Evolutionary conservation across 2,888 invertebrate genomes (phyloP), one percentile per base, ranked within the genome.

Genomic region (Chrysodeixis includens): DNA sequence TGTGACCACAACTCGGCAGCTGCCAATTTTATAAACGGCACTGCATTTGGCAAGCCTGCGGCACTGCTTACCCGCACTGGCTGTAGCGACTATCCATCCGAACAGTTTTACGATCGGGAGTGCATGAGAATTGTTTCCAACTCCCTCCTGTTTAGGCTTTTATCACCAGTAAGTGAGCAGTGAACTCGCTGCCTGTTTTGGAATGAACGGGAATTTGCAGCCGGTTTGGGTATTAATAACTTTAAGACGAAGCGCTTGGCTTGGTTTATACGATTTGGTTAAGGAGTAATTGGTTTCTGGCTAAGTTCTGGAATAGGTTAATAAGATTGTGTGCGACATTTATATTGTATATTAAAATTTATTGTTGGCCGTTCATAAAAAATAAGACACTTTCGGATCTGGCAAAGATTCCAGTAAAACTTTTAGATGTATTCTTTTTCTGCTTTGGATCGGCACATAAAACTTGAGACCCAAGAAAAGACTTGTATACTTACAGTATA

Each of bases 21-120:
- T 80, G 78, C 78, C 78, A 79, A 78, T 78, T 75, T 80, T 75
- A 73, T 78, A 68, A 79, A 78, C 67, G 59, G 56, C 52, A 64
- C 55, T 70, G 62, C 75, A 78, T 80, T 79, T 79, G 79, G 79
- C 79, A 79, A 51, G 67, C 62, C 64, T 40, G 8, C 52, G 49
- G 8, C 54, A 46, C 46, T 51, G 65, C 69, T 66, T 66, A 49
- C 69, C 16, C 52, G 51, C n/a, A 16, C 22, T 10, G 49, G 30
- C 52, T 30, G 16, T 7, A 40, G 52, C 52, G 62, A 60, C 61
- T 73, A 66, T 69, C 62, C 72, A 49, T 69, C 69, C 66, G 49
- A 18, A 68, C 66, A 32, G 56, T 75, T 79, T 79, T 78, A 79
- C 66, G 68, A 78, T 40, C 72, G 44, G 30, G 26, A 32, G 46